A percentile compares a stretch with the other conserved stretches of the same genome.
Conservation (phyloP, 1,140 invertebrate genomes). For the Carcinoscorpius rotundicauda region DNA sequence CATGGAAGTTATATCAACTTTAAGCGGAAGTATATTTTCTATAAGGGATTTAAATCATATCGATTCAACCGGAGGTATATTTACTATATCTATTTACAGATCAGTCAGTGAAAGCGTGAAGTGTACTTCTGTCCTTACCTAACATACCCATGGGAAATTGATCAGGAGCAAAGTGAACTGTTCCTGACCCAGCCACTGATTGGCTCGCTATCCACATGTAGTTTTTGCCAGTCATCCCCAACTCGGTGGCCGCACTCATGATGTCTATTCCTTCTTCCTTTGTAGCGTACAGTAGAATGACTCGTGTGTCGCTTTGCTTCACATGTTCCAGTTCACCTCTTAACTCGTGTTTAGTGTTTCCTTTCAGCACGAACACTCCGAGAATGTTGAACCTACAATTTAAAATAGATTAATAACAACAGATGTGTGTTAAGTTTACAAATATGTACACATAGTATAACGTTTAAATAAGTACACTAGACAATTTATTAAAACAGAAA, state of each 20-base stretch:
- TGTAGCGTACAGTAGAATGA: conserved; percentile 86
- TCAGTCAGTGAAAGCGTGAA: no score
- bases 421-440: no score
- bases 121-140: conserved; percentile 44
- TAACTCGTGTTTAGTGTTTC: conserved; percentile 10
- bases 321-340: conserved; percentile 40
- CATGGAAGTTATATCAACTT: no score
- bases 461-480: no score
- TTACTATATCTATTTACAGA: no score
- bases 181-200: conserved; percentile 62
- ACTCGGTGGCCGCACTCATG: conserved; percentile 58
- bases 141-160: conserved; percentile 87
- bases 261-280: conserved; percentile 75
- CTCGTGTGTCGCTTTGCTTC: conserved; percentile 78
- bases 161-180: conserved; percentile 45
- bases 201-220: conserved; percentile 97
- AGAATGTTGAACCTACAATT: conserved; percentile 19
- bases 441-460: no score
- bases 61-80: no score
- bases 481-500: no score
- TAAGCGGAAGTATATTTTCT: no score
- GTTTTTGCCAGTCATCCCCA: conserved; percentile 82
- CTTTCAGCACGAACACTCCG: conserved; percentile 21
- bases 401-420: no score
- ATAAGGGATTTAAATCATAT: no score